Evolutionary conservation across 2,888 invertebrate species (phyloP), one percentile per base, ranked within the genome.

Genomic region (Taphrorychus bicolor): DNA sequence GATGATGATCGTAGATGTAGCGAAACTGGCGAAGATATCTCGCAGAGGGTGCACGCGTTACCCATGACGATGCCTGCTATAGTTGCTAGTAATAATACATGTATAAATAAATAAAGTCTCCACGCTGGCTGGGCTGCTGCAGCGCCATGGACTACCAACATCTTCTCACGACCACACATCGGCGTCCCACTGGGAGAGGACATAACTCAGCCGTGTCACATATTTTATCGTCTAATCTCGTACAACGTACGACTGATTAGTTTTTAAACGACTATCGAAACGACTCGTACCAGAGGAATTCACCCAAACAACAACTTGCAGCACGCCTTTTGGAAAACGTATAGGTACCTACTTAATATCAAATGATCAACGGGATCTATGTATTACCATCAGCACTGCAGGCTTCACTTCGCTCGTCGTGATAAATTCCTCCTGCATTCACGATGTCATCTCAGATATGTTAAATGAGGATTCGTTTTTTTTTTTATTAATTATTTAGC

Each of bases 101-200:
- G 11, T 52, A 9, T 21, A 21, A 19, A 54, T 54, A 54, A 54
- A 54, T 54, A 54, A 54, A 54, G 54, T 32, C 32, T 14, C 32
- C 32, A 32, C 7, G 32, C 32, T 32, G 32, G 32, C 32, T 32
- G 32, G 32, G 42, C 40, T 52, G 42, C 45, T 19, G 53, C 9
- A 32, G 45, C 42, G 23, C 21, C 59, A 32, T 58, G 58, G 42
- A 59, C 60, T 21, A 48, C 45, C 54, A 42, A 41, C 57, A 52
- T 61, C 56, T 67, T 67, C 67, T 48, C 67, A 67, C 67, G 67
- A 62, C 61, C 67, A 67, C 67, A 67, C 61, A 67, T 51, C 18
- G 62, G 42, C 59, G 62, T 67, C 67, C 67, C 57, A 62, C 67
- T 62, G 62, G 58, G 67, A 60, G 61, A 54, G 42, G 61, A 67